phyloP scores from a whole-genome alignment of 2,797 vertebrate genomes.

The Cyclura pinguis region DNA sequence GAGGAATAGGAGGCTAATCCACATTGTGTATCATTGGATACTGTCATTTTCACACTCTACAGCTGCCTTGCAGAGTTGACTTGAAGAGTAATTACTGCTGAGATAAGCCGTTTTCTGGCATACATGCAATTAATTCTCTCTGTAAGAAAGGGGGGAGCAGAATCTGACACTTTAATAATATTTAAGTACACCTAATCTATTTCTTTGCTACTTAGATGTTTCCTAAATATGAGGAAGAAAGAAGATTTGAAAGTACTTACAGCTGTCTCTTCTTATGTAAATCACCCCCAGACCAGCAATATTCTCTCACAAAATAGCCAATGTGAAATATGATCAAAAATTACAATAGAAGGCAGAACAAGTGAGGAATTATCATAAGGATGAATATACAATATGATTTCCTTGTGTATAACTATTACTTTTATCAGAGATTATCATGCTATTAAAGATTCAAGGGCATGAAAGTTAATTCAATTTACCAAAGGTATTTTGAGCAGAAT shows the following conservation, averaged over 20 bases:
- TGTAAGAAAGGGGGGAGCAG: conserved; percentile 50
- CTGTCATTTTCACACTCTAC: conserved; percentile 63
- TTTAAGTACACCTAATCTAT: conserved; percentile 79
- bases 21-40: conserved; percentile 61
- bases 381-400: conserved; percentile 54
- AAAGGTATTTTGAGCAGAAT: conserved; percentile 44
- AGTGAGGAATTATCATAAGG: conserved; percentile 54
- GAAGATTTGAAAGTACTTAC: conserved; percentile 72
- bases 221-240: conserved; percentile 76
- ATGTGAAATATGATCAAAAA: conserved; percentile 62
- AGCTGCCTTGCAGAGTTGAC: conserved; percentile 63
- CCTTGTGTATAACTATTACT: conserved; percentile 36
- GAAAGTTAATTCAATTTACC: conserved; percentile 62
- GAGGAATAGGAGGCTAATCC: conserved; percentile 65
- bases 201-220: conserved; percentile 76
- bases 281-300: conserved; percentile 58
- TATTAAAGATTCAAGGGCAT: conserved; percentile 58
- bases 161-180: conserved; percentile 78
- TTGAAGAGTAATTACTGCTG: conserved; percentile 72
- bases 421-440: conserved; percentile 53
- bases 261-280: conserved; percentile 71
- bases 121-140: conserved; percentile 74
- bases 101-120: conserved; percentile 76
- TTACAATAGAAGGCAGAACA: conserved; percentile 53
- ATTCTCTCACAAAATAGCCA: conserved; percentile 65